Conservation (phyloP, 2,888 invertebrate genomes). For the Mythimna loreyi region DNA sequence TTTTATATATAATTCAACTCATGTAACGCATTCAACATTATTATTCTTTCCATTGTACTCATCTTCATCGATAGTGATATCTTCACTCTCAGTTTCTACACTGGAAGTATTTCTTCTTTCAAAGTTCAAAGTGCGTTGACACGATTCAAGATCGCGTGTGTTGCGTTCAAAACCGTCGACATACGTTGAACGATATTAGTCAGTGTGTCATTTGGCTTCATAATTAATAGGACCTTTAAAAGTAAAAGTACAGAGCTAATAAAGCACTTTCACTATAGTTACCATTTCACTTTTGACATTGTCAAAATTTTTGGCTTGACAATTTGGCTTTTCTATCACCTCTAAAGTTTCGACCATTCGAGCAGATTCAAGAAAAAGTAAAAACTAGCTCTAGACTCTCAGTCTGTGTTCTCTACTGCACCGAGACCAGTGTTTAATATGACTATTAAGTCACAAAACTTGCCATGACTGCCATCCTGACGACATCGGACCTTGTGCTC, state of each 20-base stretch:
- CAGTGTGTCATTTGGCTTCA: neutral
- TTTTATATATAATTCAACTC: neutral
- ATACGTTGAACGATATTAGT: neutral
- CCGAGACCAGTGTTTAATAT: constrained; percentile 36
- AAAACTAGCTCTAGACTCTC: neutral
- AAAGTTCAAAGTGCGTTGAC: constrained; percentile 50
- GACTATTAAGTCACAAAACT: constrained; percentile 44
- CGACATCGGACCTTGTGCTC: constrained; percentile 50
- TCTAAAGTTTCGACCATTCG: neutral
- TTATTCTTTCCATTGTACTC: constrained; percentile 2
- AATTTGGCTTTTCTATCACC: neutral
- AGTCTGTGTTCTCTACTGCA: constrained; percentile 1
- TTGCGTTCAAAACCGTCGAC: neutral
- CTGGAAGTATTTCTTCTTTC: constrained; percentile 24
- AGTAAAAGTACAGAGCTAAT: neutral
- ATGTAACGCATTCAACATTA: neutral
- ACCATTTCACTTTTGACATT: neutral
- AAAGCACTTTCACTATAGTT: neutral
- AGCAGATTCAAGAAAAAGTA: neutral
- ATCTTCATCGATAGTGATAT: constrained; percentile 19
- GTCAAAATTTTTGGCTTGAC: neutral
- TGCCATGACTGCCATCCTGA: constrained; percentile 44
- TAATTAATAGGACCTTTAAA: neutral
- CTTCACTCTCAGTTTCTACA: constrained; percentile 46
- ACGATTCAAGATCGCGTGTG: constrained; percentile 18